Evolutionary conservation across 2,113 vertebrate genomes (phyloP).

Genomic region (pig (Sus scrofa)): DNA sequence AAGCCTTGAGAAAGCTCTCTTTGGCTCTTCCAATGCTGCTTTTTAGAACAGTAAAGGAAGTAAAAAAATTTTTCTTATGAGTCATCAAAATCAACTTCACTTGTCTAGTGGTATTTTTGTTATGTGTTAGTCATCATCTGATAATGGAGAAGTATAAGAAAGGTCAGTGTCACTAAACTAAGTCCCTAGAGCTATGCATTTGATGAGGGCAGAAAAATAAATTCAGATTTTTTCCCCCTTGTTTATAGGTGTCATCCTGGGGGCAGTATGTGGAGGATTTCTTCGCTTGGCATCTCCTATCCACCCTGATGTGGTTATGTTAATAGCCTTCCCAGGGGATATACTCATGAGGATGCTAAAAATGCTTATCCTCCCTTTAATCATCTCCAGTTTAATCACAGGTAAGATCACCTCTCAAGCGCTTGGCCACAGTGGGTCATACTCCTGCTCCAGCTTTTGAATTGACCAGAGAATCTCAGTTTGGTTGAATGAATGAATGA

Average conservation of each 20-base stretch:
- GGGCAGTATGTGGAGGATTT: slow-evolving; percentile 93
- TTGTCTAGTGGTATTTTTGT: neutral
- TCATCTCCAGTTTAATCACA: slow-evolving; percentile 99
- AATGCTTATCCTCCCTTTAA: slow-evolving; percentile 99
- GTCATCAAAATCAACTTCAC: neutral
- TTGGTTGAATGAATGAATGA: neutral
- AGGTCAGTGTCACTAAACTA: neutral
- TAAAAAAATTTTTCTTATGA: neutral
- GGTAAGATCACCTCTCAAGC: slow-evolving; percentile 86
- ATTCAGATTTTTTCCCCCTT: neutral
- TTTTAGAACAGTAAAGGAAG: neutral
- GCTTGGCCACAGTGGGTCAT: accelerated
- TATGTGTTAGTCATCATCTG: neutral
- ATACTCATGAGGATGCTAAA: slow-evolving; percentile 99
- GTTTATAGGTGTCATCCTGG: slow-evolving; percentile 95
- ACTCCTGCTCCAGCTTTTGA: neutral
- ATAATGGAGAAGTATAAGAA: neutral
- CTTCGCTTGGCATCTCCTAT: slow-evolving; percentile 95
- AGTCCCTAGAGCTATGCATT: neutral
- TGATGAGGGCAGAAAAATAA: neutral
- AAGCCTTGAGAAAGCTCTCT: neutral
- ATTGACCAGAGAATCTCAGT: neutral
- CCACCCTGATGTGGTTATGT: slow-evolving; percentile 96
- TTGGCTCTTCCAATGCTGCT: neutral
- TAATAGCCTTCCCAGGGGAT: slow-evolving; percentile 98